Base-by-base conservation (phyloP, 2,888 invertebrate genomes). In the Noctua comes region DNA sequence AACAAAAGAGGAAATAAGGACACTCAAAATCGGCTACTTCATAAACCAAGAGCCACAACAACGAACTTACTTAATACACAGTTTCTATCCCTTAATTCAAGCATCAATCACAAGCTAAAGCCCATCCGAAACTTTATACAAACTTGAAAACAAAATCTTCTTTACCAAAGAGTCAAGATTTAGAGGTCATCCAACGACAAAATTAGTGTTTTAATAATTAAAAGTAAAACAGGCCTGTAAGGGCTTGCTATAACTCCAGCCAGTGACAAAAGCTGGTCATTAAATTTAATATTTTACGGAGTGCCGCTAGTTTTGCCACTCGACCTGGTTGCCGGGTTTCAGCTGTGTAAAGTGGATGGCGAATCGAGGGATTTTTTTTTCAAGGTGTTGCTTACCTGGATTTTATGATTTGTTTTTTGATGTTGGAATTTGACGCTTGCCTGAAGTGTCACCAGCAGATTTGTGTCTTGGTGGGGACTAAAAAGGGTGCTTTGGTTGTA, bases 241-340 rank as follows among this genome's bases (percentile, higher is more conserved):
- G 85, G 73, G 90, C 80, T 84, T 65, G 86, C 78, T 82, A 88
- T 90, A 88, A 90, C 90, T 89, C 87, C 40, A 79, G 76, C 70
- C 80, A 82, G 91, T 91, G 94, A 94, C 94, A 93, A 94, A 94
- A 92, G 91, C 92, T 85, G 85, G 91, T 91, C 94, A 92, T 95
- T 94, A 93, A 92, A 92, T 93, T 95, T 94, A 95, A 95, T 94
- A 95, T 94, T 95, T 94, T 86, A 93, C 90, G 74, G 88, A 86
- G 88, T 86, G 86, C 76, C 85, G 91, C 90, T 92, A 93, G 93
- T 93, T 93, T 84, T 84, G 70, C 82, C 89, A 74, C 93, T 93
- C 90, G 93, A 93, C 93, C 93, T 80, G 82, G 89, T 90, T 92
- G 84, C 79, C 73, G 73, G 27, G 71, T 76, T 83, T 66, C 72